Conservation (phyloP, 1,140 invertebrate species). For the Phymorhynchus buccinoides region DNA sequence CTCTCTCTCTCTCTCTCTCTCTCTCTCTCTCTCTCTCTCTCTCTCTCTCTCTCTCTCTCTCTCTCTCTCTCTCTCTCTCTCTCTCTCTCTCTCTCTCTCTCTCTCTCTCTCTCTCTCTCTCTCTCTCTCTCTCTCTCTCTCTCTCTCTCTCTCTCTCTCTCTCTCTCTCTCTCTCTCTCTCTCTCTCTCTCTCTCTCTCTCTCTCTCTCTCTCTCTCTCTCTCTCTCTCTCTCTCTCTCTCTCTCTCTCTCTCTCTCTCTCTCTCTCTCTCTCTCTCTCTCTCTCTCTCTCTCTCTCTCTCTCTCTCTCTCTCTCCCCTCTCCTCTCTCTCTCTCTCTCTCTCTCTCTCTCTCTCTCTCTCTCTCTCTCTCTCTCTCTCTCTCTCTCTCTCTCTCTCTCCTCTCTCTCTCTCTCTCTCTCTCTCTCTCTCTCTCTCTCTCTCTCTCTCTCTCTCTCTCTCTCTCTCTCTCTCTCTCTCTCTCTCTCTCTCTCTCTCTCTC, state of each 20-base stretch:
- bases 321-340: not conserved
- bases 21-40: slow-evolving; percentile 5
- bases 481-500: no score
- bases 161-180: not conserved
- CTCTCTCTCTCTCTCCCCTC: not conserved
- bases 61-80: not conserved
- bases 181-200: no score
- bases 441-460: slow-evolving; percentile 4
- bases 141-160: slow-evolving; percentile 22
- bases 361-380: not conserved
- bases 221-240: not conserved
- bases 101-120: not conserved
- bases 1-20: not conserved
- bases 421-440: not conserved
- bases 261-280: not conserved
- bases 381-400: not conserved
- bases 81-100: not conserved
- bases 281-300: not conserved
- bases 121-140: slow-evolving; percentile 18
- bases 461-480: not conserved
- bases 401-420: not conserved
- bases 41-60: slow-evolving; percentile 10
- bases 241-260: not conserved
- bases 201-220: not conserved
- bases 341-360: not conserved